A percentile compares a stretch with the other conserved stretches of the same genome.
These are phyloP conservation scores for Rhipidura dahli DNA, from an alignment of 2,113 vertebrate species.

Conservation along the genomic window DNA sequence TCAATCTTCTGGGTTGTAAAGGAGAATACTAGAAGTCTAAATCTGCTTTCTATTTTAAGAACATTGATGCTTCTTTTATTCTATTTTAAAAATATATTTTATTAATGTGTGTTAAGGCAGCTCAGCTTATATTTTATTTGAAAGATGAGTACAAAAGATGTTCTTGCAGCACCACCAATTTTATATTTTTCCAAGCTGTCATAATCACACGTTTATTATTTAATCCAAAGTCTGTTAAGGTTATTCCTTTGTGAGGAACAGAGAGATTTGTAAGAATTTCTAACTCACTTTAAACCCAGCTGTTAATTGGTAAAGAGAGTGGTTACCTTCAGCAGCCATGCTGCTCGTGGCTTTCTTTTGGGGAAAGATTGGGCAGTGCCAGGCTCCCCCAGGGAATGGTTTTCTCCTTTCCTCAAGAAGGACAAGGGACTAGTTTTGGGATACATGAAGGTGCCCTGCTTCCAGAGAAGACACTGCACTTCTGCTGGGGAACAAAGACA, in stretches of 20 bases:
- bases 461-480: not conserved
- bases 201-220: not conserved
- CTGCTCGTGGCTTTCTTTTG: not conserved
- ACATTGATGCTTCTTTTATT: not conserved
- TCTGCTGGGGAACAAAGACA: not conserved
- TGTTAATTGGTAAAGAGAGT: not conserved
- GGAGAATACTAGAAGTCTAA: not conserved
- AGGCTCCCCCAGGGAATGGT: fast-evolving
- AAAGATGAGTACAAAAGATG: not conserved
- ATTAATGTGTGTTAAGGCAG: not conserved
- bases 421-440: not conserved
- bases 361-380: not conserved
- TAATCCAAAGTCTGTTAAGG: not conserved
- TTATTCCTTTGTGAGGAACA: not conserved
- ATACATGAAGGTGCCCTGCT: not conserved
- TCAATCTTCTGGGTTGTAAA: not conserved
- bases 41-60: not conserved
- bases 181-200: not conserved
- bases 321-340: not conserved
- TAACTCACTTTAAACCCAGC: not conserved
- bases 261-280: not conserved
- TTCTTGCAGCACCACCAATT: not conserved
- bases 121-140: not conserved
- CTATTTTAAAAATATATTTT: not conserved
- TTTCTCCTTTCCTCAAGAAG: not conserved